These are phyloP conservation scores for Episyrphus balteatus DNA, from an alignment of 1,140 invertebrate species.

Conservation along the genomic window DNA sequence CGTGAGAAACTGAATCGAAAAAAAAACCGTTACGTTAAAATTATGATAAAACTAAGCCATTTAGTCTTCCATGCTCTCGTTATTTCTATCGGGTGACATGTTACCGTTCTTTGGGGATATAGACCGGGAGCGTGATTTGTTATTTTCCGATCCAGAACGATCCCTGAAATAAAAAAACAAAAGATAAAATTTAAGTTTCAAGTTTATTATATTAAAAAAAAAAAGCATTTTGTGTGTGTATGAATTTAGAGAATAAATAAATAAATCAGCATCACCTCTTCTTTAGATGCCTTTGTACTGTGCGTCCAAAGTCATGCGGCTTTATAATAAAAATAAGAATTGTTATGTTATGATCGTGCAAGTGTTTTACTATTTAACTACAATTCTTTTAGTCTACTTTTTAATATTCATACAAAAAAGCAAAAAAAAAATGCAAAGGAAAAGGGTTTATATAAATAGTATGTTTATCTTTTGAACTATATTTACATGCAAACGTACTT, in stretches of 20 bases:
- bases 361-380: no score
- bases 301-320: no score
- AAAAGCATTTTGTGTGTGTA: no score
- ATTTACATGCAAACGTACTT: no score
- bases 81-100: conserved; percentile 32
- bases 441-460: conserved; percentile 22
- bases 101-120: conserved; percentile 39
- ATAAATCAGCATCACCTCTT: conserved; percentile 32
- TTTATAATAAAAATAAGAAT: no score
- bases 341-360: no score
- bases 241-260: neutral
- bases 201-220: no score
- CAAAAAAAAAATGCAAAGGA: conserved; percentile 18
- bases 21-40: conserved; percentile 2
- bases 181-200: no score
- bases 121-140: conserved; percentile 39
- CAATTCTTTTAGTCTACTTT: no score
- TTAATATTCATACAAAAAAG: conserved; percentile 15
- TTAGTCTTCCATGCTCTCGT: conserved; percentile 35
- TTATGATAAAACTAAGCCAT: conserved; percentile 23
- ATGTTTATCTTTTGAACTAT: no score
- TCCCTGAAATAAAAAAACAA: conserved; percentile 36
- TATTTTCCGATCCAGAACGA: conserved; percentile 35
- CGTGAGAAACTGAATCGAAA: neutral
- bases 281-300: conserved; percentile 13